Percentiles rank a stretch among this genome's conserved stretches.
Evolutionary conservation across 2,797 vertebrate genomes (phyloP).

Genomic region (Trematomus bernacchii): DNA sequence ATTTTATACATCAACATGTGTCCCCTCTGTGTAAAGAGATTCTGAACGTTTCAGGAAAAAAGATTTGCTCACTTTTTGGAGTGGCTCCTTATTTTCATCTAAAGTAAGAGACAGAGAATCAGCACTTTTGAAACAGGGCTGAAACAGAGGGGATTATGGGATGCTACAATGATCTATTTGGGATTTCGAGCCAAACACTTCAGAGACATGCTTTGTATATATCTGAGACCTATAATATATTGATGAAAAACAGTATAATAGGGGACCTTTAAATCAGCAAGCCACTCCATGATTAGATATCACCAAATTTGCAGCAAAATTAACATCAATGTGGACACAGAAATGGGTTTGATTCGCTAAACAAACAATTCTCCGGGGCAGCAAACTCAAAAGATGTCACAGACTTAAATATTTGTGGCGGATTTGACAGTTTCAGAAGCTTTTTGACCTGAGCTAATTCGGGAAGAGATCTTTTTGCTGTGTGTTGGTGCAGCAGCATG

Average conservation of each 20-base stretch:
- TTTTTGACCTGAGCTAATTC: constrained; percentile 21
- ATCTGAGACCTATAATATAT: no score
- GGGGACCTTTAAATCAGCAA: constrained; percentile 41
- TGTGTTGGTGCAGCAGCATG: constrained; percentile 31
- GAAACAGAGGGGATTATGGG: no score
- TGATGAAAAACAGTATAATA: no score
- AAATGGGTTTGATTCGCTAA: constrained; percentile 35
- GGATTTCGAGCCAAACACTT: no score
- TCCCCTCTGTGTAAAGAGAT: no score
- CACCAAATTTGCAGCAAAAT: constrained; percentile 44
- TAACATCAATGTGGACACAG: constrained; percentile 26
- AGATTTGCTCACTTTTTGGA: constrained; percentile 8
- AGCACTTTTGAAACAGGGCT: no score
- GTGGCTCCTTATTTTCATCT: no score
- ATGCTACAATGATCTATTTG: no score
- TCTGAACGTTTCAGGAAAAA: no score
- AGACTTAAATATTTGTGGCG: not conserved
- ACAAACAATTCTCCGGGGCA: constrained; percentile 8
- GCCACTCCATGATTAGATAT: constrained; percentile 31
- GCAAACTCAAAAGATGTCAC: constrained; percentile 25
- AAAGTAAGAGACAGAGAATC: no score
- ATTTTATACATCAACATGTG: no score
- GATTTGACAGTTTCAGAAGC: constrained; percentile 50
- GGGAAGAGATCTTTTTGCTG: constrained; percentile 33
- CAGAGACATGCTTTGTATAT: no score